phyloP scores from a whole-genome alignment of 1,140 invertebrate species.

The Papilio helenus region DNA sequence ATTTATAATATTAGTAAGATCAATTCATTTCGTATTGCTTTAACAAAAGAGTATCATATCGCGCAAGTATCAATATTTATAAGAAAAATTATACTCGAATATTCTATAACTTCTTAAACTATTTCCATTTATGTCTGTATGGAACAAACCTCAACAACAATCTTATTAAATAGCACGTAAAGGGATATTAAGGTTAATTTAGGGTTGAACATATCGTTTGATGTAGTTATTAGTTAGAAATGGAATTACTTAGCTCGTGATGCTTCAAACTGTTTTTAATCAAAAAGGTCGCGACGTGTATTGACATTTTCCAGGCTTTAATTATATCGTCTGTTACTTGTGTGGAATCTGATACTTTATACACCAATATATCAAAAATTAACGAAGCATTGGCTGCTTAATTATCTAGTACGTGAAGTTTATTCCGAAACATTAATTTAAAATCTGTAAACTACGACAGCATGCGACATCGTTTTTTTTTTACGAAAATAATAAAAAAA shows the following conservation, averaged over 20 bases:
- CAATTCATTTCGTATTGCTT: too few species aligned
- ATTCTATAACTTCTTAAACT: background rate
- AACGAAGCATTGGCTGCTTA: background rate
- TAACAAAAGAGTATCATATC: too few species aligned
- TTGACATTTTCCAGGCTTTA: constrained; percentile 8
- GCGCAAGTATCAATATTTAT: too few species aligned
- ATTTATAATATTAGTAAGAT: too few species aligned
- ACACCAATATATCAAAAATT: background rate
- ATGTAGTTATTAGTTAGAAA: constrained; percentile 4
- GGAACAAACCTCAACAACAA: background rate
- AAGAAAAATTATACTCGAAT: too few species aligned
- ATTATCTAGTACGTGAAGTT: background rate
- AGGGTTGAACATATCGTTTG: constrained; percentile 9
- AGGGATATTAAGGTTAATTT: constrained; percentile 14
- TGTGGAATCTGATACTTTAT: background rate
- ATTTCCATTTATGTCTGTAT: background rate
- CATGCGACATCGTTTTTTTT: too few species aligned
- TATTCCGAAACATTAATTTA: background rate
- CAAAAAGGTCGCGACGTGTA: constrained; percentile 6
- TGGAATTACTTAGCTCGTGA: constrained; percentile 14
- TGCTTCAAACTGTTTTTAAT: constrained; percentile 22
- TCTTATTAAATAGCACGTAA: background rate
- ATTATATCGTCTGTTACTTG: constrained; percentile 12
- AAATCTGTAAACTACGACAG: background rate
- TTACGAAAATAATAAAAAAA: too few species aligned